These are phyloP conservation scores for Melipona beecheii DNA, from an alignment of 2,888 invertebrate species.

Conservation along the genomic window DNA sequence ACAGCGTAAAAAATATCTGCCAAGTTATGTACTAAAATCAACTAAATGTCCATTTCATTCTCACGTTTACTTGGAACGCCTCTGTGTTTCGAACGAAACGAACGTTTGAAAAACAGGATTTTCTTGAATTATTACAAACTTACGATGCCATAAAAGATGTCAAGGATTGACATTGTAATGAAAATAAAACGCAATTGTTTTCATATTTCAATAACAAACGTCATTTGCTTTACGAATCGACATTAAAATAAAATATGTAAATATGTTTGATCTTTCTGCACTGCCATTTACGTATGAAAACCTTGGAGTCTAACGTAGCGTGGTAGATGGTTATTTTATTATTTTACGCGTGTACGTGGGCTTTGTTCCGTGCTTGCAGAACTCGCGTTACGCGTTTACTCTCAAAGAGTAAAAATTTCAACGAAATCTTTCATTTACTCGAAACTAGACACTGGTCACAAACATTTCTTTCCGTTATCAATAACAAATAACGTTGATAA, in stretches of 20 bases:
- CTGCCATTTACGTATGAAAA: background rate
- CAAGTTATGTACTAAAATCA: background rate
- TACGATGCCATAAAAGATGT: background rate
- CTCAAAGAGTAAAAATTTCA: background rate
- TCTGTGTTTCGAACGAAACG: background rate
- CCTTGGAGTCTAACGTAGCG: background rate
- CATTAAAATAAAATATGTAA: background rate
- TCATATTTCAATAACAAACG: background rate
- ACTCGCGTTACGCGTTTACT: background rate
- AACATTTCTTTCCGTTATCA: background rate
- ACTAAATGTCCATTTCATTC: no score
- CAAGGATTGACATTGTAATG: background rate
- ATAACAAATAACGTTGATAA: background rate
- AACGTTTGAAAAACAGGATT: background rate
- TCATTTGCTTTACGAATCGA: background rate
- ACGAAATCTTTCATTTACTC: background rate
- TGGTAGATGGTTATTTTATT: background rate
- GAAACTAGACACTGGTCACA: background rate
- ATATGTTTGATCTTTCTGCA: background rate
- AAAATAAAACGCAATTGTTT: background rate
- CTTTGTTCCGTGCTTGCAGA: background rate
- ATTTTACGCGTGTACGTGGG: background rate
- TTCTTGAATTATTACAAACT: background rate
- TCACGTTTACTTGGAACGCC: background rate
- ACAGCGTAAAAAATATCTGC: background rate